Conservation (phyloP, 2,797 vertebrate species). For the Clamator glandarius region DNA sequence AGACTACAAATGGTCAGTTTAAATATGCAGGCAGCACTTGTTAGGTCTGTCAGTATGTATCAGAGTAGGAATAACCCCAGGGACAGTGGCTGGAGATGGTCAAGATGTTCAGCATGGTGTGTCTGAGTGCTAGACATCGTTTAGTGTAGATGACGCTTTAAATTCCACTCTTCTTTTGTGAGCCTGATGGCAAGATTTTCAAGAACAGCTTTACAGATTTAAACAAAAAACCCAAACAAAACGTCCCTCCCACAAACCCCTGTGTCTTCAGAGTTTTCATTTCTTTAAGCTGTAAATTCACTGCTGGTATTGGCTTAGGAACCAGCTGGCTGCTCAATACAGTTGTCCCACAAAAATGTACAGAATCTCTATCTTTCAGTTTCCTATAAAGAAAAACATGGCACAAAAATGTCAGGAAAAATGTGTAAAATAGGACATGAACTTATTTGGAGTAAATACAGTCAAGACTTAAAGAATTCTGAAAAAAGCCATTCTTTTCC, state of each 20-base stretch:
- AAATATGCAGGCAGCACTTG: background rate
- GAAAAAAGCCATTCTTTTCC: background rate
- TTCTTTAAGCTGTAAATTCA: slow-evolving; percentile 8
- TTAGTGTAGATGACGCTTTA: background rate
- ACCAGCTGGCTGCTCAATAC: background rate
- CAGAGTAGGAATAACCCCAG: background rate
- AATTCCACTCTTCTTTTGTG: background rate
- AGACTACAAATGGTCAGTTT: background rate
- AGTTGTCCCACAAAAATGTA: slow-evolving; percentile 46
- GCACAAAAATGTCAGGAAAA: background rate
- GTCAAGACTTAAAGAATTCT: background rate
- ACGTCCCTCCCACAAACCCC: background rate
- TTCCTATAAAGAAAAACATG: background rate
- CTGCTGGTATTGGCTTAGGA: slow-evolving; percentile 8
- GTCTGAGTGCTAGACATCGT: background rate
- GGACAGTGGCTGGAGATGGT: too few species aligned
- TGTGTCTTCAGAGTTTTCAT: background rate
- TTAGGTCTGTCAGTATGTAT: background rate
- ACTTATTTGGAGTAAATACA: background rate
- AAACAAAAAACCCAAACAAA: background rate
- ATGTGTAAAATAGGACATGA: background rate
- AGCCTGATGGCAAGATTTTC: background rate
- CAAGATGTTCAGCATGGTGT: background rate
- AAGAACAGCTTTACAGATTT: background rate
- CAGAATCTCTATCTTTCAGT: background rate